Evolutionary conservation across 2,888 invertebrate species (phyloP), one percentile per base, ranked within the genome.

Genomic region (Lordiphosa fenestrarum): DNA sequence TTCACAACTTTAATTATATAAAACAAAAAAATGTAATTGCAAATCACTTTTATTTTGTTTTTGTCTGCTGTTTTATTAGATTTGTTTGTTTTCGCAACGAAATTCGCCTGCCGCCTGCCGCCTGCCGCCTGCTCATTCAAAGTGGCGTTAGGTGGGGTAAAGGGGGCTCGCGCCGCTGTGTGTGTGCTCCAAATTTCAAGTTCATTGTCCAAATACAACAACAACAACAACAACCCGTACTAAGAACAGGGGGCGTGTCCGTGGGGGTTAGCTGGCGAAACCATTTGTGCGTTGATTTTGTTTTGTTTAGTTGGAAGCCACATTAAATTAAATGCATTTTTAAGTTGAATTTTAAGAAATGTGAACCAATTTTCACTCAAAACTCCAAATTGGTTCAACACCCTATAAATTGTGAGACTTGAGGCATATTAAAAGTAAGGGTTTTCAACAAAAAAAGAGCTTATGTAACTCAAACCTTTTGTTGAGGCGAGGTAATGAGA

Each of bases 41-140:
- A 78, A 78, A 78, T 73, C 53, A 50, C 46, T 55, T 50, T 66
- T 59, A 46, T 55, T 58, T 73, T 81, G 82, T 84, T 84, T 78
- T 84, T 73, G 73, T 85, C 75, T 62, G 78, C 75, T 69, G 63
- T 72, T 84, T 84, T 82, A 84, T 81, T 84, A 70, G 84, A 68
- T 72, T 78, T 80, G 10, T 85, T 84, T 83, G 85, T 84, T 84
- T 84, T 85, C 72, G 73, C 84, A 78, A 71, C 84, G 69, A 66
- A 69, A 77, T 83, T 83, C 83, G 85, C 72, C 66, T 67, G 69
- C 69, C 66, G 23, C 76, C 41, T 49, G 40, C 53, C 83, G 85
- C 72, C 66, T 67, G 69, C 69, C 66, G 23, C 76, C 41, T 49
- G 40, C 53, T 46, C 35, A 33, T 15, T 10, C 38, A 37, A 37